Evolutionary conservation across 2,797 vertebrate genomes (phyloP).

Genomic region (Periophthalmus magnuspinnatus): DNA sequence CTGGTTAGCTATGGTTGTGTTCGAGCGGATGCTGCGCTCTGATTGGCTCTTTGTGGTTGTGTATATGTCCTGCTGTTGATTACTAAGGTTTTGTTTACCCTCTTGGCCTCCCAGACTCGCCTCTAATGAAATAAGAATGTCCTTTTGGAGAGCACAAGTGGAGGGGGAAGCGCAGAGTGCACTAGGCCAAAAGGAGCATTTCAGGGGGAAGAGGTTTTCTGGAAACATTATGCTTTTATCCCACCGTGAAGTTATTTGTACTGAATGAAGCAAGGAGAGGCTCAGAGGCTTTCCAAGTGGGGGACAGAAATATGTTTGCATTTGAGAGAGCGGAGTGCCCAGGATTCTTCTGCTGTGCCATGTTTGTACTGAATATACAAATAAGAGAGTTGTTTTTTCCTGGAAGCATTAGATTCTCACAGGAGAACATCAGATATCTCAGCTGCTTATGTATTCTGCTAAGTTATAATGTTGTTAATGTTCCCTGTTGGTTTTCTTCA

Average conservation of each 20-base stretch:
- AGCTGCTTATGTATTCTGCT: slow-evolving; percentile 15
- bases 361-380: slow-evolving; percentile 41
- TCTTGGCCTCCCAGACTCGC: slow-evolving; percentile 62
- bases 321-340: slow-evolving; percentile 24
- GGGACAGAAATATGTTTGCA: slow-evolving; percentile 66
- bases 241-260: slow-evolving; percentile 75
- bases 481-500: slow-evolving; percentile 21
- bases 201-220: slow-evolving; percentile 58
- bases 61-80: slow-evolving; percentile 68
- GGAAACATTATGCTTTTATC: slow-evolving; percentile 73
- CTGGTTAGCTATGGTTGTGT: slow-evolving; percentile 45
- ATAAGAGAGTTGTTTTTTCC: slow-evolving; percentile 13
- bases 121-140: slow-evolving; percentile 78
- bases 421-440: slow-evolving; percentile 8
- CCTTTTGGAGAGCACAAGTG: slow-evolving; percentile 62
- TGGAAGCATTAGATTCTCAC: slow-evolving; percentile 17
- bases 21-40: slow-evolving; percentile 41
- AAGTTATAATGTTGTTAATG: slow-evolving; percentile 15
- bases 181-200: slow-evolving; percentile 55
- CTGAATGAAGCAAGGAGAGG: slow-evolving; percentile 67
- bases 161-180: slow-evolving; percentile 57
- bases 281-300: slow-evolving; percentile 62
- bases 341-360: slow-evolving; percentile 55
- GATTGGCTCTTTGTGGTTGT: slow-evolving; percentile 61
- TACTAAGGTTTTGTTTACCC: slow-evolving; percentile 73